phyloP scores from a whole-genome alignment of 2,113 vertebrate genomes.

The Pachycephala philippinensis region DNA sequence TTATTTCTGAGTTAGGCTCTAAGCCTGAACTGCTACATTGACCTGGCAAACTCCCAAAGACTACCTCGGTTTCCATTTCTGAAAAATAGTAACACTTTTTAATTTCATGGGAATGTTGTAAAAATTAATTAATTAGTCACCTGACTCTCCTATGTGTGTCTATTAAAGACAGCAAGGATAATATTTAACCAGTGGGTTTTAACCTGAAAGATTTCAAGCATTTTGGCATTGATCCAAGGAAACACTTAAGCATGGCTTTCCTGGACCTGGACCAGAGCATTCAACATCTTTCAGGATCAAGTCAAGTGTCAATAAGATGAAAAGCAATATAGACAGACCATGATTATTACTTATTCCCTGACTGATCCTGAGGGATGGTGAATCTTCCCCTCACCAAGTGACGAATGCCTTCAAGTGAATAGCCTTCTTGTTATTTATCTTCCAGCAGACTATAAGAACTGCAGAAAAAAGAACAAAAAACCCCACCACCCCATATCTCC shows the following conservation, averaged over 20 bases:
- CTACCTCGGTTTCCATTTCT: background rate
- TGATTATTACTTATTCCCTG: background rate
- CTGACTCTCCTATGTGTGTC: background rate
- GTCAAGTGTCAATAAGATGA: background rate
- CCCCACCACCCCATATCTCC: background rate
- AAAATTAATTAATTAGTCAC: slow-evolving; percentile 12
- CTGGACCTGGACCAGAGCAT: slow-evolving; percentile 4
- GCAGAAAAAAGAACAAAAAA: background rate
- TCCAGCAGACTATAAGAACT: background rate
- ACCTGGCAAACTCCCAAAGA: background rate
- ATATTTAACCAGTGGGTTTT: background rate
- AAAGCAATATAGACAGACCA: background rate
- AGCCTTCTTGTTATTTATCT: background rate
- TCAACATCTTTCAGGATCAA: slow-evolving; percentile 39
- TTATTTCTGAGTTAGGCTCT: background rate
- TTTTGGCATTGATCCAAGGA: slow-evolving; percentile 1
- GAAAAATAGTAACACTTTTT: background rate
- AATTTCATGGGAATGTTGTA: background rate
- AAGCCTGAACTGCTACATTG: background rate
- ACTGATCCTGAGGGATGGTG: background rate
- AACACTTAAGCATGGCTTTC: slow-evolving; percentile 13
- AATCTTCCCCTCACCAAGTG: background rate
- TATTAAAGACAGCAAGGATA: background rate
- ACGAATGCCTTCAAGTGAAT: background rate
- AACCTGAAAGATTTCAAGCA: background rate